Conservation (phyloP, 2,888 invertebrate species). For the Nasonia oneida region DNA sequence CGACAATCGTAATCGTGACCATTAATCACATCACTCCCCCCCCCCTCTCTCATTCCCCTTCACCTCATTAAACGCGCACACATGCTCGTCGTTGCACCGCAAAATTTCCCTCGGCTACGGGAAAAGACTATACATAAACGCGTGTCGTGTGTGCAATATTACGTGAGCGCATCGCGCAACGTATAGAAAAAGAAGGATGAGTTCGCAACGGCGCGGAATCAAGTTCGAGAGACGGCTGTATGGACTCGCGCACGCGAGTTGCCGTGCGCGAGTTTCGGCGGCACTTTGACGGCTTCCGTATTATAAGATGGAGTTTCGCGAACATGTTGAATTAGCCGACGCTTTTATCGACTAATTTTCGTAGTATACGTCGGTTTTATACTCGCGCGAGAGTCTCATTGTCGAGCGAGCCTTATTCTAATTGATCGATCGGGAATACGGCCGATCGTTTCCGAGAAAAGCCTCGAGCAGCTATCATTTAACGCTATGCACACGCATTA, state of each 20-base stretch:
- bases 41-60: neutral
- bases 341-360: neutral
- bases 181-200: constrained; percentile 25
- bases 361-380: neutral
- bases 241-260: constrained; percentile 29
- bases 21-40: neutral
- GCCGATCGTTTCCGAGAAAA: neutral
- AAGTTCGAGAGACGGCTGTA: constrained; percentile 24
- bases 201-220: constrained; percentile 27
- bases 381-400: too few species aligned
- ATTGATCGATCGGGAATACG: neutral
- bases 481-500: neutral
- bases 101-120: neutral
- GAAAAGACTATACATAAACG: neutral
- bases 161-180: neutral
- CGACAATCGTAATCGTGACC: neutral
- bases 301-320: neutral
- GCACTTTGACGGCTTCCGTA: neutral
- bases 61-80: constrained; percentile 14
- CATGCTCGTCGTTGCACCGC: neutral
- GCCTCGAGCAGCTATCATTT: neutral
- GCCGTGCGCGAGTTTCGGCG: neutral
- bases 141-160: neutral
- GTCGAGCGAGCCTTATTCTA: neutral
- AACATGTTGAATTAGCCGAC: neutral